Conservation (phyloP, 2,797 vertebrate species). For the Mormyrops attenuatus region DNA sequence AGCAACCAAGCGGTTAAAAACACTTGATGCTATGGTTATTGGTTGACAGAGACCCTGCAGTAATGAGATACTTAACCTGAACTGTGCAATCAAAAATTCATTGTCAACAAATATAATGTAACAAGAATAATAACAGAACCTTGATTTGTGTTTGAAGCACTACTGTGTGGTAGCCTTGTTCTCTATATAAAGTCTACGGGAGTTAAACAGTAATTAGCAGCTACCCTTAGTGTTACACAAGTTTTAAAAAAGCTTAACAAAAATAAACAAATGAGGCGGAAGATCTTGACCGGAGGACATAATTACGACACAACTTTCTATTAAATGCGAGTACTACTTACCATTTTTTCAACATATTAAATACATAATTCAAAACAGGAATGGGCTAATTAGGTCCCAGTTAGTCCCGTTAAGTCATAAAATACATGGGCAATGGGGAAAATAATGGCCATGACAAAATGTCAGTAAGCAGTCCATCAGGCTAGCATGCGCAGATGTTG, state of each 20-base stretch:
- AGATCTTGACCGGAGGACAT: neutral
- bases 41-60: neutral
- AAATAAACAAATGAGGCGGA: neutral
- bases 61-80: neutral
- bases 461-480: neutral
- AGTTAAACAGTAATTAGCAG: slow-evolving; percentile 13
- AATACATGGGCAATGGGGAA: neutral
- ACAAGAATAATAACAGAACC: neutral
- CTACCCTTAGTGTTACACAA: neutral
- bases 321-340: neutral
- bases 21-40: neutral
- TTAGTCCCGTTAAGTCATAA: neutral
- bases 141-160: neutral
- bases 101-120: neutral
- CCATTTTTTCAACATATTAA: neutral
- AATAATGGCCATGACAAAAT: neutral
- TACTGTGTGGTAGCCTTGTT: neutral
- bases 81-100: neutral
- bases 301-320: neutral
- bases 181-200: neutral
- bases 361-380: neutral
- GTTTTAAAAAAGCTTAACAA: slow-evolving; percentile 6
- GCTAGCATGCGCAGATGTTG: neutral
- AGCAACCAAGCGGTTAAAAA: neutral
- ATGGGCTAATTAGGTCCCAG: slow-evolving; percentile 4